phyloP scores from a whole-genome alignment of 2,113 vertebrate genomes.

The Peromyscus maniculatus region DNA sequence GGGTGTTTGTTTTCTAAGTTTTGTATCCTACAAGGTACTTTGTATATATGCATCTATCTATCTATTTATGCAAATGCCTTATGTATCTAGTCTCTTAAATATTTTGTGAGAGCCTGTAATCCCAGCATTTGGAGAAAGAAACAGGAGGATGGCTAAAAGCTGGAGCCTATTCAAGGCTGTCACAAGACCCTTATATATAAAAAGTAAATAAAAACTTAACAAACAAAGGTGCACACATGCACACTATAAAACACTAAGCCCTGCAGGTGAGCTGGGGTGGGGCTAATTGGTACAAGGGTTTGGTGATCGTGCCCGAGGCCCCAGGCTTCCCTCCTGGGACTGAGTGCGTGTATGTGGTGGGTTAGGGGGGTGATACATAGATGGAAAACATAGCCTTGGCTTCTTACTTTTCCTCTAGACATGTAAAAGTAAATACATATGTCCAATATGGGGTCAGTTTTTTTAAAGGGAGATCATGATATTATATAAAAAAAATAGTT shows the following conservation, averaged over 20 bases:
- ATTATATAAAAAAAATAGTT: not conserved
- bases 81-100: not conserved
- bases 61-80: not conserved
- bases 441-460: not conserved
- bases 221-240: not conserved
- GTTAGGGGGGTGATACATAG: not conserved
- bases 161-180: not conserved
- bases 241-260: not conserved
- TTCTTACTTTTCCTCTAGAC: not conserved
- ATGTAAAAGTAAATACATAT: not conserved
- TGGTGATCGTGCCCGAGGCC: not conserved
- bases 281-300: not conserved
- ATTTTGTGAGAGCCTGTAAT: not conserved
- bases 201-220: not conserved
- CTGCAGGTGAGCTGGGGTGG: not conserved
- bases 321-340: not conserved
- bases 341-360: not conserved
- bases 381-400: not conserved
- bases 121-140: not conserved
- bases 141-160: not conserved
- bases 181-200: not conserved
- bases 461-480: constrained; percentile 10
- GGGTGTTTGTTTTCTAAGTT: not conserved
- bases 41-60: not conserved
- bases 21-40: not conserved